Evolutionary conservation across 1,140 invertebrate genomes (phyloP).

Genomic region (Gryon sp.): DNA sequence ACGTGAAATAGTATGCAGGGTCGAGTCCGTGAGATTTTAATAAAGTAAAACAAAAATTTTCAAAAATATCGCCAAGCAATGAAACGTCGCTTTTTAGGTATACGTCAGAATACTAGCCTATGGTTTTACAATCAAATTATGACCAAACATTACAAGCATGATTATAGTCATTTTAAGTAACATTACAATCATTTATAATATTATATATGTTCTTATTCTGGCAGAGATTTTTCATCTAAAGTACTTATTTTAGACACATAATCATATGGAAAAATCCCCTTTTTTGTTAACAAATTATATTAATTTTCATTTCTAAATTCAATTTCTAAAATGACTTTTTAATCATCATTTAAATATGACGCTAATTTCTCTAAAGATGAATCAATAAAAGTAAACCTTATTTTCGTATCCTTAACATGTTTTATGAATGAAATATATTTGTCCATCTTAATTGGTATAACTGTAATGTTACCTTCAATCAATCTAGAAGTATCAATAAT

Average conservation of each 20-base stretch:
- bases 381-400: conserved; percentile 59
- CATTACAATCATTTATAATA: conserved; percentile 8
- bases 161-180: conserved; percentile 11
- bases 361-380: too few relatives aligned
- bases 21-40: conserved; percentile 17
- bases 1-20: conserved; percentile 9
- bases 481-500: too few relatives aligned
- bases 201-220: too few relatives aligned
- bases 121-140: too few relatives aligned
- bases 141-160: too few relatives aligned
- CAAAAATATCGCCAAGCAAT: conserved; percentile 34
- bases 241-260: conserved; percentile 57
- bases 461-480: too few relatives aligned
- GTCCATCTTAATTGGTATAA: too few relatives aligned
- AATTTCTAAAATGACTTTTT: conserved; percentile 2
- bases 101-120: too few relatives aligned
- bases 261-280: conserved; percentile 70
- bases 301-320: conserved; percentile 6
- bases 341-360: conserved; percentile 37
- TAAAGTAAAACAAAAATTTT: conserved; percentile 18
- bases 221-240: conserved; percentile 37
- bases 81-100: conserved; percentile 42
- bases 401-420: conserved; percentile 31
- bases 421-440: too few relatives aligned
- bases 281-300: conserved; percentile 41